Evolutionary conservation across 2,113 vertebrate genomes (phyloP).

Genomic region (Albula glossodonta): DNA sequence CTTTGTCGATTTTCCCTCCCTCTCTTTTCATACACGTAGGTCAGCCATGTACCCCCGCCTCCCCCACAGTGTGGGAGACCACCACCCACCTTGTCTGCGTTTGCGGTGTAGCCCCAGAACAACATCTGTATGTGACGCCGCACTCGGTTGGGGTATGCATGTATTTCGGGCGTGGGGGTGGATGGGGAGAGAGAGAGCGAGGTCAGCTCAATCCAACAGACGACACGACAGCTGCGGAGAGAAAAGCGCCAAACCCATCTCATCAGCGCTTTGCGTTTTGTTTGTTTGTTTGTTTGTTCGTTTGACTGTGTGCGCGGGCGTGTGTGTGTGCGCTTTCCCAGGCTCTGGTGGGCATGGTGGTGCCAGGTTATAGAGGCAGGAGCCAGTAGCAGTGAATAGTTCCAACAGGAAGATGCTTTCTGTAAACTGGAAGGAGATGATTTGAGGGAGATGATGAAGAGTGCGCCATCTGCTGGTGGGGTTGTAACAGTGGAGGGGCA

Average conservation of each 20-base stretch:
- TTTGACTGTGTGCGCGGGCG: not conserved
- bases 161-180: slow-evolving; percentile 25
- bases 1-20: not conserved
- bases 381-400: not conserved
- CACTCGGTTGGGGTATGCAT: slow-evolving; percentile 4
- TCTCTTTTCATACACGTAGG: not conserved
- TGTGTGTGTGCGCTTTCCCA: not conserved
- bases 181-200: slow-evolving; percentile 3
- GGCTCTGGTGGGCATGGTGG: not conserved
- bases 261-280: slow-evolving; percentile 12
- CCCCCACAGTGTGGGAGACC: not conserved
- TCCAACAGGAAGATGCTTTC: not conserved
- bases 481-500: not conserved
- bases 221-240: slow-evolving; percentile 28
- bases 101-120: no score
- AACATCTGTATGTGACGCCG: no score
- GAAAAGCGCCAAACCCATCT: slow-evolving; percentile 17
- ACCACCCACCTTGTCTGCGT: not conserved
- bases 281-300: slow-evolving; percentile 13
- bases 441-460: not conserved
- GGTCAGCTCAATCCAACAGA: slow-evolving; percentile 16
- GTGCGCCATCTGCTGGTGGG: not conserved
- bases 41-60: not conserved
- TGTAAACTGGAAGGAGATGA: not conserved
- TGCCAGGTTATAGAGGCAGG: not conserved